phyloP scores from a whole-genome alignment of 2,797 vertebrate species.

The Spheniscus humboldti region DNA sequence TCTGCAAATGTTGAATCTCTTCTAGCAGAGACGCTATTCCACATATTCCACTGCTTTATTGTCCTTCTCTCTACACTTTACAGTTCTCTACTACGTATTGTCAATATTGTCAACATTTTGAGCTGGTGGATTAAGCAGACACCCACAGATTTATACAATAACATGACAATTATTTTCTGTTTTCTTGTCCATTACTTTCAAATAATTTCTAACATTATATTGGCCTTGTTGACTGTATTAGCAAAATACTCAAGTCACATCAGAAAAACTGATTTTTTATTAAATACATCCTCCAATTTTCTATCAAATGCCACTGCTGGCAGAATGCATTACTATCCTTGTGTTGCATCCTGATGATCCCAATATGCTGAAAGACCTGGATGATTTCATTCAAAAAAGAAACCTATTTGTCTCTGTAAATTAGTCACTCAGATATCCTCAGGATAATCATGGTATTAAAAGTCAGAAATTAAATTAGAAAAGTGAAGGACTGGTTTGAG shows the following conservation, averaged over 20 bases:
- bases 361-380: neutral
- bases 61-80: neutral
- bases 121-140: neutral
- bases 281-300: neutral
- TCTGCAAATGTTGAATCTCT: neutral
- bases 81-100: neutral
- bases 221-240: neutral
- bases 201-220: neutral
- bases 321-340: neutral
- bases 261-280: neutral
- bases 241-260: neutral
- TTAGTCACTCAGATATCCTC: neutral
- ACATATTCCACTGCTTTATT: neutral
- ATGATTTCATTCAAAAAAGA: neutral
- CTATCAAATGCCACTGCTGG: neutral
- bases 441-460: neutral
- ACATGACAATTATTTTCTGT: neutral
- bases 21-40: neutral
- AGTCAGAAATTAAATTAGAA: conserved; percentile 2
- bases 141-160: neutral
- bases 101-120: neutral
- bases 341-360: neutral
- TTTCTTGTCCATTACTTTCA: neutral
- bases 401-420: neutral
- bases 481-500: neutral